phyloP scores from a whole-genome alignment of 2,113 vertebrate species.

The Thalassoma bifasciatum region DNA sequence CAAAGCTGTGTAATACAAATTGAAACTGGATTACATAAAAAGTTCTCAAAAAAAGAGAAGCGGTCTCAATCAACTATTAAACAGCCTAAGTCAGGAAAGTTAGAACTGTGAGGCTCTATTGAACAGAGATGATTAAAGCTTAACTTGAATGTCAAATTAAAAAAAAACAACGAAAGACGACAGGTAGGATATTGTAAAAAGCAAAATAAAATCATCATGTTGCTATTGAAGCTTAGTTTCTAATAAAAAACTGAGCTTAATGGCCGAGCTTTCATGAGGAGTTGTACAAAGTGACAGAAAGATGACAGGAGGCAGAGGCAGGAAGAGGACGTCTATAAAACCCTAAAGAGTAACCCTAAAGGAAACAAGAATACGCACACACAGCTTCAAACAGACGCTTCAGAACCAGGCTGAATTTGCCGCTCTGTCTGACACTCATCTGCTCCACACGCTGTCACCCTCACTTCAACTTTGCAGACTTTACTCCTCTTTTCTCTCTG shows the following conservation, averaged over 20 bases:
- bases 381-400: background rate
- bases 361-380: constrained; percentile 15
- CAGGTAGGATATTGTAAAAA: background rate
- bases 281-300: constrained; percentile 36
- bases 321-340: constrained; percentile 28
- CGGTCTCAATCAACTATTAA: no score
- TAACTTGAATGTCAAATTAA: background rate
- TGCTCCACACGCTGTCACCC: background rate
- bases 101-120: background rate
- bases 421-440: background rate
- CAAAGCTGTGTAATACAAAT: no score
- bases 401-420: background rate
- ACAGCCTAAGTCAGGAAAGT: background rate
- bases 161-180: no score
- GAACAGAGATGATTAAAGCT: background rate
- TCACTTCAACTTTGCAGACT: constrained; percentile 13
- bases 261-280: constrained; percentile 51
- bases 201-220: background rate
- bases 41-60: no score
- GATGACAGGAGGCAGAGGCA: constrained; percentile 31
- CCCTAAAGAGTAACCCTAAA: constrained; percentile 8
- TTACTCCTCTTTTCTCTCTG: constrained; percentile 8
- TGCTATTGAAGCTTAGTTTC: constrained; percentile 33
- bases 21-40: no score
- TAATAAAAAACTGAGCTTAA: constrained; percentile 54